These are phyloP conservation scores for Brachylomia viminalis DNA, from an alignment of 2,888 invertebrate genomes.

Conservation along the genomic window DNA sequence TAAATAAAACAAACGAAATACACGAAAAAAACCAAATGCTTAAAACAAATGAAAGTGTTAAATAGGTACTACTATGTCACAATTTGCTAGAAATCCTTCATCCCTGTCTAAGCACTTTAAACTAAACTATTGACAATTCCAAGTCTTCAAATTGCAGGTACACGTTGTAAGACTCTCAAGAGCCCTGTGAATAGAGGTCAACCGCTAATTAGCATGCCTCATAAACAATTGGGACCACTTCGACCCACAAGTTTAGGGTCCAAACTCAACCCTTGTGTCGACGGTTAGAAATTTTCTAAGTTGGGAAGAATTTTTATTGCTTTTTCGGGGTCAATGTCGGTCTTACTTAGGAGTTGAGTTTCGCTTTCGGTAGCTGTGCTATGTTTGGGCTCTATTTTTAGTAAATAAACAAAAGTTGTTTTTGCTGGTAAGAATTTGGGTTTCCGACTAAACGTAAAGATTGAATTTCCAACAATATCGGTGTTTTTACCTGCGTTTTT, in stretches of 20 bases:
- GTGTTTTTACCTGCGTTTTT: neutral
- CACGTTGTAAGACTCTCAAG: conserved; percentile 43
- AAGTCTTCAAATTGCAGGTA: conserved; percentile 48
- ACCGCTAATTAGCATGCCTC: conserved; percentile 66
- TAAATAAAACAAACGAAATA: conserved; percentile 1
- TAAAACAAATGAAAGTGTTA: neutral
- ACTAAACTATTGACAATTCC: conserved; percentile 47
- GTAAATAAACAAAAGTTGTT: neutral
- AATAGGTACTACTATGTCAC: neutral
- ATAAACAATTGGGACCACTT: conserved; percentile 61
- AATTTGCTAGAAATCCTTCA: neutral
- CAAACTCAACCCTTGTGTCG: conserved; percentile 31
- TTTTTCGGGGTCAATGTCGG: conserved; percentile 39
- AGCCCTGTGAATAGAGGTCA: conserved; percentile 60
- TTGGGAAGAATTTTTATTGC: conserved; percentile 61
- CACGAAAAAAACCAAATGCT: neutral
- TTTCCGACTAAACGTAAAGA: neutral
- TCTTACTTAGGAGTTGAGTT: conserved; percentile 50
- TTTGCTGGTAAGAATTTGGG: neutral
- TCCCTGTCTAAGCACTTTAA: neutral
- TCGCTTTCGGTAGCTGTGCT: neutral
- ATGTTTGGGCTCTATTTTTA: neutral
- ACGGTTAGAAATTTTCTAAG: conserved; percentile 38
- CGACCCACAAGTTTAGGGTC: conserved; percentile 62
- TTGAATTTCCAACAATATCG: neutral